A percentile compares a stretch with the other conserved stretches of the same genome.
These are phyloP conservation scores for Solea solea DNA, from an alignment of 2,113 vertebrate species.

Conservation along the genomic window DNA sequence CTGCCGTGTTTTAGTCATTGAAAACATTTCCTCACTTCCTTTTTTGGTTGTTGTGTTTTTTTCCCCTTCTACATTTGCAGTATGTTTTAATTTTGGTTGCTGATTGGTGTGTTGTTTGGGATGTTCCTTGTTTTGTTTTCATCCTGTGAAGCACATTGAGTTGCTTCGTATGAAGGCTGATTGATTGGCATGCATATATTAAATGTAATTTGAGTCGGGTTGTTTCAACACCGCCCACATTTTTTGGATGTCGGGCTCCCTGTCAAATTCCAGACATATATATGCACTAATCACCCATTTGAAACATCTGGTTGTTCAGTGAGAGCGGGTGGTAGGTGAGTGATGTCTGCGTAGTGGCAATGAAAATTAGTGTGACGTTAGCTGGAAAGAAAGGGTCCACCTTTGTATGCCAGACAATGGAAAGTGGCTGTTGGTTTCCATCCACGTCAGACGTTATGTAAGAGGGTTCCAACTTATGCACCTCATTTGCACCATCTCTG, in stretches of 20 bases:
- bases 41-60: too few species aligned
- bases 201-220: not conserved
- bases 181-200: too few species aligned
- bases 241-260: not conserved
- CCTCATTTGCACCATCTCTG: slow-evolving; percentile 5
- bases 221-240: not conserved
- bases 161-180: too few species aligned
- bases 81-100: too few species aligned
- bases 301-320: slow-evolving; percentile 49
- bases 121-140: too few species aligned
- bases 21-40: too few species aligned
- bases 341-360: slow-evolving; percentile 25
- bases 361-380: slow-evolving; percentile 34
- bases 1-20: too few species aligned
- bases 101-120: too few species aligned
- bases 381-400: slow-evolving; percentile 28
- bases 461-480: slow-evolving; percentile 4
- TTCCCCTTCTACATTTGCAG: too few species aligned
- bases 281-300: not conserved
- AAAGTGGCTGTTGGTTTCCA: slow-evolving; percentile 65
- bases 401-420: slow-evolving; percentile 49
- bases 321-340: slow-evolving; percentile 13
- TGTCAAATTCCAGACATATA: not conserved
- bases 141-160: too few species aligned
- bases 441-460: slow-evolving; percentile 53